Evolutionary conservation across 2,797 vertebrate genomes (phyloP), one percentile per base, ranked within the genome.

Genomic region (Bryconaethiops microstoma): DNA sequence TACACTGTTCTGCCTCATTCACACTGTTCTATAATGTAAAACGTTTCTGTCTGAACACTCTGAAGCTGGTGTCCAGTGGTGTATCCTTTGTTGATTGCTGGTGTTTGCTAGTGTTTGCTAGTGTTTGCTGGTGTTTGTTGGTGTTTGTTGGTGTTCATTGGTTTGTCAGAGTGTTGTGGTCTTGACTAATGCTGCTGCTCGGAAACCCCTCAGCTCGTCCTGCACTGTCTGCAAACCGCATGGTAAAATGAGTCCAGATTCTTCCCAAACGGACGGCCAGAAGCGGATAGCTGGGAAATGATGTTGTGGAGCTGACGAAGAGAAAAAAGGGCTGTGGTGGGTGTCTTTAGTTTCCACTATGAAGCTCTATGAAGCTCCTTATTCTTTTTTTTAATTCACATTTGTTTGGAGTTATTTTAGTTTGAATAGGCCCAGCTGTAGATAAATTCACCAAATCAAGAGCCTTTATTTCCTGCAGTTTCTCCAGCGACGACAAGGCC

Each of bases 351-450:
- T 68, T 69, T 10, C 45, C 29, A 19, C 21, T 16, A 9, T 60
- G 19, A 29, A n/a, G n/a, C n/a, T 19, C 7, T 59, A 16, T 45
- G 14, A 68, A 59, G 21, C 23, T 54, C 52, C n/a, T 70, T 59
- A 48, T 14, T 48, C 23, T 40, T 21, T 13, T 79, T 7, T 59
- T 68, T 17, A 17, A 17, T 71, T 23, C 55, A 16, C 16, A 45
- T 70, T 78, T 25, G 25, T 50, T 50, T 0, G 0, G 4, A 13
- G 60, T 40, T 65, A 25, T 13, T 68, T 69, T 29, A 23, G 60
- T 42, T 39, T 79, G 48, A 80, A 57, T 54, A 29, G 62, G n/a
- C 8, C 17, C n/a, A 52, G 71, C 71, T 64, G 78, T 45, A 73
- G 17, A 64, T 45, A 9, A 55, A 39, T 16, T 76, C 63, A 55